Base-by-base conservation (phyloP, 2,113 vertebrate species). In the Lutjanus erythropterus region DNA sequence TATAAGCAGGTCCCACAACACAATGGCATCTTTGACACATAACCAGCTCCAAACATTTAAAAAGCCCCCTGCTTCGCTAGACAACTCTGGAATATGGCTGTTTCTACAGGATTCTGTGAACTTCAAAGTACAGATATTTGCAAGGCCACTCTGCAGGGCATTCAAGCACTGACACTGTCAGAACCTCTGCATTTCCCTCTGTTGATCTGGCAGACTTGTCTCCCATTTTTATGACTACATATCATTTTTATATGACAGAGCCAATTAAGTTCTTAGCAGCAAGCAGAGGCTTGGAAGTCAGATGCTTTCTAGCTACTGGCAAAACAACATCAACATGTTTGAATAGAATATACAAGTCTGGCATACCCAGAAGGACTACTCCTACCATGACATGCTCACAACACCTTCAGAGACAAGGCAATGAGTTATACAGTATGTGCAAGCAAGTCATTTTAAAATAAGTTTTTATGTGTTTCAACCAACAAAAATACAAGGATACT, bases 251-350 rank as follows among this genome's bases (percentile, higher is more conserved):
- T 33, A 19, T 49, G 50, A 41, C 16, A 25, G 33, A 33, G 12
- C 15, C 10, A 9, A 49, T 79, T 41, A 31, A 5, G 1, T 49
- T 52, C 78, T 60, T 49, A 52, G n/a, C 49, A 69, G 60, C 55
- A 41, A 72, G 61, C 68, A 69, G 23, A 77, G 46, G 46, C 60
- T 67, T 68, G 41, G 49, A 58, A 62, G 44, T 60, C 25, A 64
- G 19, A 41, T 11, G 6, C 27, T 55, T 25, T 9, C 6, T 52
- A 19, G 59, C 39, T 0, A 5, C 16, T 35, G 33, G 9, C n/a
- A 35, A 65, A 71, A 39, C 42, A 31, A 44, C 59, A 21, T 44
- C 37, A 50, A 2, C 64, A 25, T 55, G 46, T 25, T 41, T 52
- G 6, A 52, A 53, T 18, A 27, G 9, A 69, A 75, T 18, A 56